These are phyloP conservation scores for Microctonus hyperodae DNA, from an alignment of 2,888 invertebrate genomes.

Conservation along the genomic window DNA sequence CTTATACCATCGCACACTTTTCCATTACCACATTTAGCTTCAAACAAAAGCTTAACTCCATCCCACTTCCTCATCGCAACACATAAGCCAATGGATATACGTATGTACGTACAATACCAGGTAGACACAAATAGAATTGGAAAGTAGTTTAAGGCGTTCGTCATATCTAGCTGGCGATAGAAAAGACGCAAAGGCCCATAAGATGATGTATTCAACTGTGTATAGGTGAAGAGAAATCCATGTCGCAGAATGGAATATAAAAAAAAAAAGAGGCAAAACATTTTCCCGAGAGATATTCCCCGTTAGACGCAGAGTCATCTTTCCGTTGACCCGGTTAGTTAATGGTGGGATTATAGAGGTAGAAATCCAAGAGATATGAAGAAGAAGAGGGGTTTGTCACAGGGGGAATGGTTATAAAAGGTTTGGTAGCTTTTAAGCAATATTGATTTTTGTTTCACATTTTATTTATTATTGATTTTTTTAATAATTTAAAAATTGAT, in stretches of 20 bases:
- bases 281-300: neutral
- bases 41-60: slow-evolving; percentile 17
- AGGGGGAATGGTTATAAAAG: slow-evolving; percentile 14
- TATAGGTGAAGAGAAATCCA: slow-evolving; percentile 10
- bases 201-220: neutral
- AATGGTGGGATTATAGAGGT: slow-evolving; percentile 17
- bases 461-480: slow-evolving; percentile 12
- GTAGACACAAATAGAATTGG: slow-evolving; percentile 35
- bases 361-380: neutral
- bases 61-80: slow-evolving; percentile 25
- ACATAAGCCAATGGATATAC: slow-evolving; percentile 49
- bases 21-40: slow-evolving; percentile 17
- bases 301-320: slow-evolving; percentile 11
- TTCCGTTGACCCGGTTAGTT: slow-evolving; percentile 13
- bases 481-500: slow-evolving; percentile 47
- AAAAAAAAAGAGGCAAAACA: slow-evolving; percentile 6
- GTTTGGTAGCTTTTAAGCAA: slow-evolving; percentile 26
- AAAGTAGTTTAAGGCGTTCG: slow-evolving; percentile 42
- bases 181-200: neutral
- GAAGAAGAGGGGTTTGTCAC: neutral
- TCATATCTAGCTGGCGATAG: slow-evolving; percentile 3
- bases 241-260: neutral
- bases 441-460: slow-evolving; percentile 27
- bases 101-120: slow-evolving; percentile 38
- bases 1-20: slow-evolving; percentile 32